These are phyloP conservation scores for Cheilosia vernalis DNA, from an alignment of 2,888 invertebrate genomes.

Conservation along the genomic window DNA sequence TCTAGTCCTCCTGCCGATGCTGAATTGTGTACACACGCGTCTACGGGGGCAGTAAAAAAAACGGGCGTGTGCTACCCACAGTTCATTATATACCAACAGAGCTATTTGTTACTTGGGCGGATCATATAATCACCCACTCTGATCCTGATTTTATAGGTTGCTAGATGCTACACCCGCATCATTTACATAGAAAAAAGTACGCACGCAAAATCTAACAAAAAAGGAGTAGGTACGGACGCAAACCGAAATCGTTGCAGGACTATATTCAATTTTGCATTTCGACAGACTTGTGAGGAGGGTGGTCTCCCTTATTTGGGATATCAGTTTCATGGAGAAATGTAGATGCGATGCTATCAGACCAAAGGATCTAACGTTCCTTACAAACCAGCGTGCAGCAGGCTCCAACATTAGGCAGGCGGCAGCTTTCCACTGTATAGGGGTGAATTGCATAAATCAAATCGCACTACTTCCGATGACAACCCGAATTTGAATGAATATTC, in stretches of 20 bases:
- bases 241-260: constrained; percentile 43
- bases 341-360: constrained; percentile 62
- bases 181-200: constrained; percentile 56
- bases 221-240: constrained; percentile 1
- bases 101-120: constrained; percentile 74
- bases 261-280: constrained; percentile 67
- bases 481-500: constrained; percentile 76
- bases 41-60: constrained; percentile 77
- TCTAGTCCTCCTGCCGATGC: constrained; percentile 28
- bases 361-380: constrained; percentile 62
- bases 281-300: constrained; percentile 21
- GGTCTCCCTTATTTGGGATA: constrained; percentile 41
- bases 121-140: constrained; percentile 71
- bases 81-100: constrained; percentile 78
- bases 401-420: constrained; percentile 49
- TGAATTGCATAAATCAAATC: constrained; percentile 83
- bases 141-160: constrained; percentile 42
- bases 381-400: constrained; percentile 33
- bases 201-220: background rate
- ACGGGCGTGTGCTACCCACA: constrained; percentile 81
- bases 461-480: constrained; percentile 82
- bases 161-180: constrained; percentile 40
- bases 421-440: background rate
- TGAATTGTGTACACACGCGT: constrained; percentile 34
- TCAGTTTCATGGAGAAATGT: constrained; percentile 59